Conservation (phyloP, 2,888 invertebrate species). For the Norana najaformis region DNA sequence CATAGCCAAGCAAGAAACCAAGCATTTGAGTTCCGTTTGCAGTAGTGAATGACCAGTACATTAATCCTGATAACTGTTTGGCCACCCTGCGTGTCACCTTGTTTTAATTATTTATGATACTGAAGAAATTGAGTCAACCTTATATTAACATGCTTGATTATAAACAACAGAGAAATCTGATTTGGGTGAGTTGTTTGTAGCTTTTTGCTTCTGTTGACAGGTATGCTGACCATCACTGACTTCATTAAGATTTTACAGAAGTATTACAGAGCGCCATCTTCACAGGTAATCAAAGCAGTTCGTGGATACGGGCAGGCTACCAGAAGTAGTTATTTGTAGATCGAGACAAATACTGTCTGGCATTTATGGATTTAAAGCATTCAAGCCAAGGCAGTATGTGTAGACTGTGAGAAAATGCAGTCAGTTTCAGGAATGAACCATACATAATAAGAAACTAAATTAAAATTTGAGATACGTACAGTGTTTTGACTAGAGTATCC, state of each 20-base stretch:
- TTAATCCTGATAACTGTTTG: too few relatives aligned
- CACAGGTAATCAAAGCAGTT: slow-evolving; percentile 25
- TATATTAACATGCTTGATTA: too few relatives aligned
- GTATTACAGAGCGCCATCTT: slow-evolving; percentile 74
- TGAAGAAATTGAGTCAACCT: not conserved
- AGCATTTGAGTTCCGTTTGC: not conserved
- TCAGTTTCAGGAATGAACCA: too few relatives aligned
- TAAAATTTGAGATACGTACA: too few relatives aligned
- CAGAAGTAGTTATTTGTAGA: not conserved
- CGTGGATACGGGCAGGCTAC: not conserved
- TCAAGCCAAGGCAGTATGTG: too few relatives aligned
- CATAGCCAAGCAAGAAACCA: too few relatives aligned
- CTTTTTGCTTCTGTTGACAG: slow-evolving; percentile 48
- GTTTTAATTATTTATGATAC: not conserved
- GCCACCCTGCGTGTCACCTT: not conserved
- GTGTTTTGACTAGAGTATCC: too few relatives aligned
- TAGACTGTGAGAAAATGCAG: too few relatives aligned
- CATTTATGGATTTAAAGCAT: not conserved
- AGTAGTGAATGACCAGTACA: not conserved
- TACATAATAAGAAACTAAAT: too few relatives aligned
- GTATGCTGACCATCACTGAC: slow-evolving; percentile 97
- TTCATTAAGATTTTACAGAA: slow-evolving; percentile 93
- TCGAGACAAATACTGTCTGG: not conserved
- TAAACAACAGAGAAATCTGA: not conserved
- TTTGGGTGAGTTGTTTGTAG: not conserved